Evolutionary conservation across 2,797 vertebrate species (phyloP), one percentile per base, ranked within the genome.

Genomic region (Acrocephalus scirpaceus): DNA sequence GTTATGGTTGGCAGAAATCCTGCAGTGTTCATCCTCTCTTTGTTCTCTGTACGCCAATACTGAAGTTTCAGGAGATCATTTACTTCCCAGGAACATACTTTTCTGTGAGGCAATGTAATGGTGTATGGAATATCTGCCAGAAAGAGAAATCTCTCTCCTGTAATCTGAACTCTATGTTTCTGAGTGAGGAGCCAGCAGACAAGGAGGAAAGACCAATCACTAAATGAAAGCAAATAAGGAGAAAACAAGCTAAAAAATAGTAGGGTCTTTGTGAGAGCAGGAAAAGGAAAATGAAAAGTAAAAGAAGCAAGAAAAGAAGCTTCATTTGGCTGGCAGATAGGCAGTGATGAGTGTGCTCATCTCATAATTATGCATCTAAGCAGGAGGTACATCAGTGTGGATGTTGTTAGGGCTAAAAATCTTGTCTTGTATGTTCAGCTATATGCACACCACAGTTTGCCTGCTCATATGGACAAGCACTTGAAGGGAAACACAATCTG

Each of bases 401-500:
- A 64, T 74, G 53, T 53, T 80, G 62, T 86, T 74, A 67, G 29
- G 83, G 70, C 65, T 91, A 50, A 77, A 79, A 92, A 80, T 34
- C 72, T 81, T 88, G 72, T 92, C 81, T 90, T 89, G 54, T 51
- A 23, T 66, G 60, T 94, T 93, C 83, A 91, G 72, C 23, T 95
- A 11, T 71, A 44, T 25, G 58, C 88, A 83, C 34, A 44, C 61
- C 69, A 86, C 93, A 90, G 91, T 93, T 83, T 96, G 88, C 50
- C n/a, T 54, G 61, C 82, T 95, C 95, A 91, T 90, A 92, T 88
- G 95, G 88, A 90, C 95, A 88, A 61, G 56, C 61, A 80, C 66
- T 93, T 80, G 82, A 83, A 95, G 73, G 57, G 64, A 96, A 95
- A 94, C 90, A 95, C 94, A 96, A 83, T 96, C 95, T 97, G 96